Base-by-base conservation (phyloP, 2,888 invertebrate species). In the Caenorhabditis angaria region DNA sequence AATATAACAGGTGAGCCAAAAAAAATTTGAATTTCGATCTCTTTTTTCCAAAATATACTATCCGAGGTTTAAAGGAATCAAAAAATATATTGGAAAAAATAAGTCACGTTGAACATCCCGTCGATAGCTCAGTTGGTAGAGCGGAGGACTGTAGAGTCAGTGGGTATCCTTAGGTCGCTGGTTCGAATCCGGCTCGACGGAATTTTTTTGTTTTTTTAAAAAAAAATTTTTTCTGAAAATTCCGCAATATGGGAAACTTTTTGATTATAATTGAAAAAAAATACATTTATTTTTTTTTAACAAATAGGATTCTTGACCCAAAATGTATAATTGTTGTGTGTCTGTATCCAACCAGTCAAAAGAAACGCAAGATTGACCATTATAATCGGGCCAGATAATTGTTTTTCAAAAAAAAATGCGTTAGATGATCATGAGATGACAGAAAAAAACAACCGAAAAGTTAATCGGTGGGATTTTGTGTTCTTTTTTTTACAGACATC, bases 111-210 rank as follows among this genome's bases (percentile, higher is more conserved):
- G 18, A 41, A 41, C 18, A 18, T 10, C 41, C 73, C 75, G 75
- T 75, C 70, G 70, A 77, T 77, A 74, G 73, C 73, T 77, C 77
- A 75, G 74, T 77, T 70, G 74, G 75, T 72, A 75, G 77, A 75
- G 75, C 77, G 72, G 77, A 72, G 70, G 71, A 72, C 71, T 75
- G 71, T 72, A 75, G 69, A 69, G 67, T 62, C 47, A 50, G 69
- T 58, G 62, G 64, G 41, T 61, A 80, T 77, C 80, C 80, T 78
- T 80, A 80, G 80, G 80, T 78, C 78, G 75, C 80, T 80, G 80
- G 80, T 80, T 80, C 80, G 76, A 77, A 77, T 79, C 79, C 79
- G 77, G 79, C 70, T 79, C 73, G 75, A 76, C 75, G 78, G 78
- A 78, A 61, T 71, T 55, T 35, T 64, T 74, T 78, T 76, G 61